Conservation (phyloP, 2,888 invertebrate species). For the Sarcophaga carnaria region DNA sequence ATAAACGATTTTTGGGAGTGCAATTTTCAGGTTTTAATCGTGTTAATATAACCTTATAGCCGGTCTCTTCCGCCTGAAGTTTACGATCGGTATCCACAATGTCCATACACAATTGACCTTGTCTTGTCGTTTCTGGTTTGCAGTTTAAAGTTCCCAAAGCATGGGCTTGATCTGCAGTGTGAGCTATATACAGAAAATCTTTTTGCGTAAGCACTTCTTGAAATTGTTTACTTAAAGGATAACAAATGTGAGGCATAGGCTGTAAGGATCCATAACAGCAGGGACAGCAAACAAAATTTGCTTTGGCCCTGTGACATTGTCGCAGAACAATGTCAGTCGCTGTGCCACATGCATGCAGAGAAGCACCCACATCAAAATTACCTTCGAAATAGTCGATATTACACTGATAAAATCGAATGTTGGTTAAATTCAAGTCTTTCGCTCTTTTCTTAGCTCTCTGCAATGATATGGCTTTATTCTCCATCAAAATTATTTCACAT, state of each 20-base stretch:
- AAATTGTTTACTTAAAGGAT: slow-evolving; percentile 90
- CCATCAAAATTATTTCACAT: slow-evolving; percentile 91
- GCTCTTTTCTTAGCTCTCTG: slow-evolving; percentile 88
- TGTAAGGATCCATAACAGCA: slow-evolving; percentile 96
- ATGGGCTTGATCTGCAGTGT: slow-evolving; percentile 96
- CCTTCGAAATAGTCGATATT: slow-evolving; percentile 95
- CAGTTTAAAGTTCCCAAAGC: slow-evolving; percentile 82
- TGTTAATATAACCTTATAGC: slow-evolving; percentile 89
- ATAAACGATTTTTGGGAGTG: slow-evolving; percentile 91
- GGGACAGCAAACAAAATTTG: slow-evolving; percentile 94
- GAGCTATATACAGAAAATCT: slow-evolving; percentile 90
- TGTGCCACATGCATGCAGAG: slow-evolving; percentile 96
- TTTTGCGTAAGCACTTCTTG: slow-evolving; percentile 81
- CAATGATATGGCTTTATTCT: slow-evolving; percentile 95
- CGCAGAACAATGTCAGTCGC: slow-evolving; percentile 96
- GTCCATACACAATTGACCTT: slow-evolving; percentile 94
- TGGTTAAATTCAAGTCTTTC: slow-evolving; percentile 85
- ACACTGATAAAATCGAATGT: slow-evolving; percentile 91
- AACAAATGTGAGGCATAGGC: slow-evolving; percentile 89
- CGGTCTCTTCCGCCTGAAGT: slow-evolving; percentile 87
- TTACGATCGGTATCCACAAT: slow-evolving; percentile 93
- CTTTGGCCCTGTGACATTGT: slow-evolving; percentile 89
- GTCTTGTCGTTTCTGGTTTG: slow-evolving; percentile 82
- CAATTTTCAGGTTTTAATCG: slow-evolving; percentile 91
- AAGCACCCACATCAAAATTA: slow-evolving; percentile 92